A percentile compares a stretch with the other conserved stretches of the same genome.
Conservation (phyloP, 30 jellyfish, hydroid and myxozoan genomes). For the Turritopsis rubra region DNA sequence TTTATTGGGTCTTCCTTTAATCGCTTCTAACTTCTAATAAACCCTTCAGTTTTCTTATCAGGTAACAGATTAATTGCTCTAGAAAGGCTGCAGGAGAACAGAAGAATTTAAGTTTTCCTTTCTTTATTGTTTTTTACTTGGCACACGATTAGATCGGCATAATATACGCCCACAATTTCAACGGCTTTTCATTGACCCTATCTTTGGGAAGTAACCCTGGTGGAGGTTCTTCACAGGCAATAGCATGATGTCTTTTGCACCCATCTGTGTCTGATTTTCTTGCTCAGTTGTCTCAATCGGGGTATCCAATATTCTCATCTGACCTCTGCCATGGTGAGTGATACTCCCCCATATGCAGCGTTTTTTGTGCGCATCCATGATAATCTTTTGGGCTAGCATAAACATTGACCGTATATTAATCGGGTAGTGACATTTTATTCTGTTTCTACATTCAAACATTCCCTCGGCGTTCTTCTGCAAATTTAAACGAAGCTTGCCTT, state of each 20-base stretch:
- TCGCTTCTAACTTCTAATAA: conserved; percentile 38
- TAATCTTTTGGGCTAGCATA: conserved; percentile 33
- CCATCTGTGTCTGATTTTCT: conserved; percentile 36
- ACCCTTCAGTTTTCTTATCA: conserved; percentile 37
- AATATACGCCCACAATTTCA: conserved; percentile 42
- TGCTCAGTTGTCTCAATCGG: conserved; percentile 35
- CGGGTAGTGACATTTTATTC: conserved; percentile 57
- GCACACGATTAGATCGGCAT: conserved; percentile 48
- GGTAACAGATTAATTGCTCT: conserved; percentile 44
- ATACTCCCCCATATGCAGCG: conserved; percentile 16
- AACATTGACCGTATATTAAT: conserved; percentile 28
- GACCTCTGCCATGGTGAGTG: conserved; percentile 18
- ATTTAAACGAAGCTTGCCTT: conserved; percentile 19
- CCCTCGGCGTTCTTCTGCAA: conserved; percentile 26
- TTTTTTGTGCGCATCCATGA: conserved; percentile 22
- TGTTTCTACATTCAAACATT: conserved; percentile 21
- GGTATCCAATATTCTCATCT: conserved; percentile 52
- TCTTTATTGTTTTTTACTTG: conserved; percentile 22
- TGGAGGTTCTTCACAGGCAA: conserved; percentile 37
- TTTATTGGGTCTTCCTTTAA: background rate
- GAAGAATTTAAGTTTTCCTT: conserved; percentile 54
- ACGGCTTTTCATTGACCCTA: conserved; percentile 45
- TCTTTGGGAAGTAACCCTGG: conserved; percentile 49
- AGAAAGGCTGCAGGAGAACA: conserved; percentile 44
- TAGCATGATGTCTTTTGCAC: conserved; percentile 48